Evolutionary conservation across 2,888 invertebrate species (phyloP).

Genomic region (Lumbricus terrestris): DNA sequence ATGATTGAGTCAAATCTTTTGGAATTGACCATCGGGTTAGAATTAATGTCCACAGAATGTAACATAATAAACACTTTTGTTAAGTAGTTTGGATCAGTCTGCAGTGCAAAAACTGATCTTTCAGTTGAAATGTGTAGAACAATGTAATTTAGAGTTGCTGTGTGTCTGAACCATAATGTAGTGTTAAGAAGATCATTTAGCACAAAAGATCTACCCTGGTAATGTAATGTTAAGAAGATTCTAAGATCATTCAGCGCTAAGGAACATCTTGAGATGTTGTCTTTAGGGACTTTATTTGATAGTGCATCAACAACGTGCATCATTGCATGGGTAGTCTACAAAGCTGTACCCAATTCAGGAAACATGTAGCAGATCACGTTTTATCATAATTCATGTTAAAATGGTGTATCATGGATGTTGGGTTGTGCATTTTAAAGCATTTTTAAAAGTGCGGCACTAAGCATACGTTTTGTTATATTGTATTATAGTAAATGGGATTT

Average conservation of each 20-base stretch:
- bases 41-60: not conserved
- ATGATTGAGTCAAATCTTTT: not conserved
- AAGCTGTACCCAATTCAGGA: not conserved
- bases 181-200: not conserved
- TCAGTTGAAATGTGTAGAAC: not conserved
- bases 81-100: not conserved
- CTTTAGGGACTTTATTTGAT: not conserved
- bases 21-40: not conserved
- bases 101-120: not conserved
- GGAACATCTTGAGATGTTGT: not conserved
- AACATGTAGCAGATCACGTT: not conserved
- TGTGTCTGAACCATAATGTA: not conserved
- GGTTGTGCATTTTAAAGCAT: not conserved
- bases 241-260: not conserved
- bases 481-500: constrained; percentile 3
- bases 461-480: not conserved
- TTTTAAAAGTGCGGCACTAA: too few species aligned
- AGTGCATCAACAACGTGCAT: not conserved
- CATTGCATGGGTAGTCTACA: not conserved
- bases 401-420: not conserved
- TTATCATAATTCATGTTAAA: not conserved
- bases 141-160: not conserved
- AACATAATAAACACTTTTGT: not conserved
- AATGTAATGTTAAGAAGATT: not conserved
- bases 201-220: not conserved